phyloP scores from a whole-genome alignment of 2,888 invertebrate species.

The Panopea generosa region DNA sequence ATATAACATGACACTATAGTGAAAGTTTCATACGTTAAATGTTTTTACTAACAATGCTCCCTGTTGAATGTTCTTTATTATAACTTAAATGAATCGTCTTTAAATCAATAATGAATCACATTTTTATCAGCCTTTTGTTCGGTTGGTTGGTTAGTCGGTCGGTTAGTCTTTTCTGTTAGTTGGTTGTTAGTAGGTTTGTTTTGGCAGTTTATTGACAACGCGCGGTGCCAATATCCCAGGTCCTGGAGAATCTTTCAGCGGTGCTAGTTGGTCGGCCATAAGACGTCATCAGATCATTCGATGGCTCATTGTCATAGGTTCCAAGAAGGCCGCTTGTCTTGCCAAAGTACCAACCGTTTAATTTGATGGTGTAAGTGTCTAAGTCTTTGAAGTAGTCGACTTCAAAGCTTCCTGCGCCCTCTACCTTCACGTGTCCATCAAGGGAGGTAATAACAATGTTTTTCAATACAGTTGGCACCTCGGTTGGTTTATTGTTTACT shows the following conservation, averaged over 20 bases:
- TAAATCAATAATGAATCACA: no score
- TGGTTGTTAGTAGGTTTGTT: neutral
- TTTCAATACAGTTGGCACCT: conserved; percentile 88
- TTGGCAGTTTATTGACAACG: conserved; percentile 55
- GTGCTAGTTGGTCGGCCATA: conserved; percentile 87
- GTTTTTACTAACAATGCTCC: no score
- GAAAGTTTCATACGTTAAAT: no score
- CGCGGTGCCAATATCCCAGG: conserved; percentile 87
- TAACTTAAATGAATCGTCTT: no score
- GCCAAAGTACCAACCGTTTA: conserved; percentile 95
- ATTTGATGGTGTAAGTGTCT: conserved; percentile 86
- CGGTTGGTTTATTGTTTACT: conserved; percentile 78
- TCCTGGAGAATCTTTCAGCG: conserved; percentile 90
- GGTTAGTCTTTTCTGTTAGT: no score
- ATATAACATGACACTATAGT: no score
- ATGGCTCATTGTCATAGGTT: conserved; percentile 95
- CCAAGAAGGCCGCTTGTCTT: conserved; percentile 95
- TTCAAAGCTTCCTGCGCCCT: conserved; percentile 86
- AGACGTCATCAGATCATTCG: conserved; percentile 91
- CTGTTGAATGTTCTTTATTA: no score
- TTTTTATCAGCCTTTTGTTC: no score
- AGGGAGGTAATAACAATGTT: conserved; percentile 80
- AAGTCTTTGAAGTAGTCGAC: conserved; percentile 84
- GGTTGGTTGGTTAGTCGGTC: no score
- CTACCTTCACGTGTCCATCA: conserved; percentile 81